Evolutionary conservation across 2,113 vertebrate genomes (phyloP).

Genomic region (Polyodon spathula): DNA sequence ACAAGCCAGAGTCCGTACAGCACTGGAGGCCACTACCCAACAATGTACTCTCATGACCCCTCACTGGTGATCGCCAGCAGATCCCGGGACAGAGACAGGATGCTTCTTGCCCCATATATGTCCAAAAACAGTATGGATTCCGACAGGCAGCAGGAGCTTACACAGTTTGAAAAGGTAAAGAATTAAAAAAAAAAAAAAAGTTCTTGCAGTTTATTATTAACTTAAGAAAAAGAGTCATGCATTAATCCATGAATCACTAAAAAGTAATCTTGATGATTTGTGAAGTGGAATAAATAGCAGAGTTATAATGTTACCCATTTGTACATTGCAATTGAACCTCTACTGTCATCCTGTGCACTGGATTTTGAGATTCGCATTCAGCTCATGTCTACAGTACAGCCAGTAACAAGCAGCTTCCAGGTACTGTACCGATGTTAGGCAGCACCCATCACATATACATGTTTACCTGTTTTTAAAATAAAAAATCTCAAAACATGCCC

Average conservation of each 20-base stretch:
- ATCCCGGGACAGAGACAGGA: constrained; percentile 2
- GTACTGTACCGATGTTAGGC: too few relatives aligned
- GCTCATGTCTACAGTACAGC: too few relatives aligned
- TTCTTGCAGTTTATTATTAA: too few relatives aligned
- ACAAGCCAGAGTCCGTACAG: constrained; percentile 21
- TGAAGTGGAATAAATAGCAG: neutral
- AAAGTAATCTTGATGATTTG: neutral
- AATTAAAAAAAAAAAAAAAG: too few relatives aligned
- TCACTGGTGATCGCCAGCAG: neutral
- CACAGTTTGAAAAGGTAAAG: constrained; percentile 47
- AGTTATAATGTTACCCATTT: neutral
- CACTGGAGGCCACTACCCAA: constrained; percentile 37
- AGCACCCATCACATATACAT: neutral
- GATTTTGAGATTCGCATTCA: too few relatives aligned
- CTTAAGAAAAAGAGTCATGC: neutral
- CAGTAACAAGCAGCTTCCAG: too few relatives aligned
- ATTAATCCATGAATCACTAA: neutral
- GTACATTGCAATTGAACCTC: neutral
- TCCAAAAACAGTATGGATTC: constrained; percentile 36
- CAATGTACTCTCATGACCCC: constrained; percentile 31
- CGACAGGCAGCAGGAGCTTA: constrained; percentile 28
- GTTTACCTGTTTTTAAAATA: neutral
- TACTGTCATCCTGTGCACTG: too few relatives aligned
- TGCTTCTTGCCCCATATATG: constrained; percentile 25
- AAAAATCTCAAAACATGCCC: too few relatives aligned